Evolutionary conservation across 2,888 invertebrate genomes (phyloP).

Genomic region (Dicranocentrus wangi): DNA sequence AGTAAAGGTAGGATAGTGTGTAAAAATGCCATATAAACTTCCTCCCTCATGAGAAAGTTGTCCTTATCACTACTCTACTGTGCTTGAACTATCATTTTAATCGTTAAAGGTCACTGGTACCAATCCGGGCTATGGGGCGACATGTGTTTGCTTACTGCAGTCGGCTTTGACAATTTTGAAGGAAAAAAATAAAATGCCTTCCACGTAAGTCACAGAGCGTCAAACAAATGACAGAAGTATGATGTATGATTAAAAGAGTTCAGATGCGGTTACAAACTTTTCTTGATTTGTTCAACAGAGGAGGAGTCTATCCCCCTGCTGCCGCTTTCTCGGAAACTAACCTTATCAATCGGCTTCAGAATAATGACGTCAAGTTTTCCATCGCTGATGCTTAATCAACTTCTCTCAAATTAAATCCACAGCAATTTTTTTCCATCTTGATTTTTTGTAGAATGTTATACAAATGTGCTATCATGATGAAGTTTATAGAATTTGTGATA

Average conservation of each 20-base stretch:
- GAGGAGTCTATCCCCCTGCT: conserved; percentile 90
- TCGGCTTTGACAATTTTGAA: conserved; percentile 84
- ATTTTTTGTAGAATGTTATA: too few species aligned
- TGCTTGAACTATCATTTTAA: background rate
- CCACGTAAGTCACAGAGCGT: conserved; percentile 81
- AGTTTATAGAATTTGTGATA: background rate
- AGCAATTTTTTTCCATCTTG: too few species aligned
- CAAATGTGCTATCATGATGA: background rate
- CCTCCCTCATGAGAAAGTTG: too few species aligned
- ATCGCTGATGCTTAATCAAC: conserved; percentile 75
- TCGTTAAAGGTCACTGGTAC: conserved; percentile 77
- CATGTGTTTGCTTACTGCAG: conserved; percentile 83
- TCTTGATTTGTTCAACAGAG: conserved; percentile 78
- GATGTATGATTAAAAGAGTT: too few species aligned
- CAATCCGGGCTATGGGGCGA: conserved; percentile 90
- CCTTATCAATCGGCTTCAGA: conserved; percentile 83
- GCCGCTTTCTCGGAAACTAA: conserved; percentile 88
- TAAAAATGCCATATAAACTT: too few species aligned
- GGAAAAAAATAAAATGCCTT: conserved; percentile 85
- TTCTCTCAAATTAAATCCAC: too few species aligned
- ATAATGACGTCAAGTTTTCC: conserved; percentile 84
- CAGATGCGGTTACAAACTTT: too few species aligned
- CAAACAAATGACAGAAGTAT: background rate
- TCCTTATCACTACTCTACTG: too few species aligned
- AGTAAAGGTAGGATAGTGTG: conserved; percentile 78